Evolutionary conservation across 1,140 invertebrate genomes (phyloP).

Genomic region (Megalonaias nervosa): DNA sequence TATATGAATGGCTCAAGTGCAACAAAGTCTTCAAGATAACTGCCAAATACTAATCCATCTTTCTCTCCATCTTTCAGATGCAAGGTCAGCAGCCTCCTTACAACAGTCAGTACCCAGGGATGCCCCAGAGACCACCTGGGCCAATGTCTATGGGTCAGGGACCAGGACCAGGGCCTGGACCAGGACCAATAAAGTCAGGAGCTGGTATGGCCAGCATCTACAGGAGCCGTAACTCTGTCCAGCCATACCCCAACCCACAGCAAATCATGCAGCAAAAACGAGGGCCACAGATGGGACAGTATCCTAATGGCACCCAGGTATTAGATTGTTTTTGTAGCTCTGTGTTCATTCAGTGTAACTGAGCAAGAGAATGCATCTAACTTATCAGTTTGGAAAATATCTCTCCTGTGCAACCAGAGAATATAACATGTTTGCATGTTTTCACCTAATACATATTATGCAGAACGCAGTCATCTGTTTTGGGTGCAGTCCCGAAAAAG

Average conservation of each 20-base stretch:
- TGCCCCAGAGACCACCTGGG: conserved; percentile 56
- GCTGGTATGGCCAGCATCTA: conserved; percentile 57
- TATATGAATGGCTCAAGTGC: too few relatives aligned
- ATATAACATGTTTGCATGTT: too few relatives aligned
- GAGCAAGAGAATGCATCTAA: too few relatives aligned
- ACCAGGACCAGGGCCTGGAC: conserved; percentile 72
- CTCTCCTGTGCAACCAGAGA: too few relatives aligned
- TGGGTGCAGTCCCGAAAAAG: too few relatives aligned
- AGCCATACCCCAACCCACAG: conserved; percentile 61
- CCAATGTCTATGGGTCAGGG: conserved; percentile 53
- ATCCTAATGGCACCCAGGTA: conserved; percentile 61
- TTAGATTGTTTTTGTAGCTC: too few relatives aligned
- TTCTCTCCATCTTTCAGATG: conserved; percentile 37
- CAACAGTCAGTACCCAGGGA: conserved; percentile 50
- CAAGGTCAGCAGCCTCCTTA: conserved; percentile 47
- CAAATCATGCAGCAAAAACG: conserved; percentile 53
- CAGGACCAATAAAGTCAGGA: conserved; percentile 60
- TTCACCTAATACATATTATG: too few relatives aligned
- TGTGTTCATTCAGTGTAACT: too few relatives aligned
- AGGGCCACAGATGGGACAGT: conserved; percentile 46
- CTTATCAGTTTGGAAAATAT: too few relatives aligned
- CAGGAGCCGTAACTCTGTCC: neutral
- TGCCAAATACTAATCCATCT: neutral
- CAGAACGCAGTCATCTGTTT: too few relatives aligned
- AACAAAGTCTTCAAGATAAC: neutral